phyloP scores from a whole-genome alignment of 2,113 vertebrate species.

The Scolopax mira region DNA sequence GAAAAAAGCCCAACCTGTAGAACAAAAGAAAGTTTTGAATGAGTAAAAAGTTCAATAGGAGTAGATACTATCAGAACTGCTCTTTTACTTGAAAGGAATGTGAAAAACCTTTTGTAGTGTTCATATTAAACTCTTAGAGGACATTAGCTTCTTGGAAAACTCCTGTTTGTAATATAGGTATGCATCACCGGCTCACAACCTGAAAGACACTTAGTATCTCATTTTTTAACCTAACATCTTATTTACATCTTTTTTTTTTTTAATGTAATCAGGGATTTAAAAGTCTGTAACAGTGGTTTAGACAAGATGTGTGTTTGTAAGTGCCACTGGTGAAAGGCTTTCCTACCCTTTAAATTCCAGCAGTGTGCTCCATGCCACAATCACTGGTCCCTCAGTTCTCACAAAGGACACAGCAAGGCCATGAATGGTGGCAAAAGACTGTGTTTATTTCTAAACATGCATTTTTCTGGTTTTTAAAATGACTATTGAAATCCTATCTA shows the following conservation, averaged over 20 bases:
- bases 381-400: neutral
- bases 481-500: neutral
- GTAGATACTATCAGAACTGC: conserved; percentile 18
- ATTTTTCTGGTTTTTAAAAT: neutral
- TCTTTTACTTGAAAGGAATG: conserved; percentile 28
- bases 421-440: neutral
- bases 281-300: neutral
- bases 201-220: neutral
- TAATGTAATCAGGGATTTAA: neutral
- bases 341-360: neutral
- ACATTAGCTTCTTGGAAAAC: neutral
- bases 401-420: neutral
- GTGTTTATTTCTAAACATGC: neutral
- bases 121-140: neutral
- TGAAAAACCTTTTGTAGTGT: neutral
- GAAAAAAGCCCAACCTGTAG: neutral
- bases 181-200: neutral
- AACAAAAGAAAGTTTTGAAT: conserved; percentile 14
- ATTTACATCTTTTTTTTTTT: no score
- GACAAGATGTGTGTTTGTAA: neutral
- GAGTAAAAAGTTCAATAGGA: conserved; percentile 2
- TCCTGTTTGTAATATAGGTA: neutral
- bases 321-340: neutral
- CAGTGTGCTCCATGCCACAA: neutral
- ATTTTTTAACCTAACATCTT: neutral